Evolutionary conservation across 92 coral and sea anemone species (phyloP), one percentile per base, ranked within the genome.

Genomic region (Muricea muricata): DNA sequence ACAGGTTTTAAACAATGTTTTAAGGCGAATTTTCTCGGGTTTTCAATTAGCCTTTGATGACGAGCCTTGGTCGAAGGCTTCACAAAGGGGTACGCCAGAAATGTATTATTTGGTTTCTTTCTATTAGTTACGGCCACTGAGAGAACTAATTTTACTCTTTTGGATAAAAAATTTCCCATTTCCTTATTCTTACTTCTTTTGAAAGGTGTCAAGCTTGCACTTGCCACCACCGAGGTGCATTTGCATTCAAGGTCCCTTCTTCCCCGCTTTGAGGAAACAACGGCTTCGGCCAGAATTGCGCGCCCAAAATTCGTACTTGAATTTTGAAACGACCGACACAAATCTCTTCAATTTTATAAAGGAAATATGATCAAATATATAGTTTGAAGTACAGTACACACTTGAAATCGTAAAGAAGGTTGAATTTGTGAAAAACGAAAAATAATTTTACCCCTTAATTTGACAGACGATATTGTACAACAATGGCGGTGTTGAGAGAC

Each of bases 181-280:
- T 30, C 29, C 20, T 47, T 37, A 26, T 41, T 18, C 24, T 29
- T 26, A 25, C 0, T 2, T 31, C 50, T 75, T 75, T 47, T 47
- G 13, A 28, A 32, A 31, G n/a, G 46, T 75, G 65, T 47, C 80
- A 75, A 75, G 39, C 40, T 32, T 50, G 80, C 80, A 50, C 52
- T 75, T 47, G 1, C 15, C 12, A 29, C 63, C 37, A 46, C 21
- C 42, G 45, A 75, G 65, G 14, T 47, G 24, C 61, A 26, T 75
- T 75, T 17, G 41, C 41, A 2, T 28, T 46, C 35, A 14, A 28
- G 21, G 21, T 65, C 26, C 60, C 80, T 75, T 75, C 65, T 54
- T 35, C 80, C 31, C 70, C 70, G 70, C 70, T 63, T 50, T 47
- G 65, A 26, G 35, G 6, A 75, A 75, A 39, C 76, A 70, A 70